Base-by-base conservation (phyloP, 1,140 invertebrate species). In the Ceratina calcarata region DNA sequence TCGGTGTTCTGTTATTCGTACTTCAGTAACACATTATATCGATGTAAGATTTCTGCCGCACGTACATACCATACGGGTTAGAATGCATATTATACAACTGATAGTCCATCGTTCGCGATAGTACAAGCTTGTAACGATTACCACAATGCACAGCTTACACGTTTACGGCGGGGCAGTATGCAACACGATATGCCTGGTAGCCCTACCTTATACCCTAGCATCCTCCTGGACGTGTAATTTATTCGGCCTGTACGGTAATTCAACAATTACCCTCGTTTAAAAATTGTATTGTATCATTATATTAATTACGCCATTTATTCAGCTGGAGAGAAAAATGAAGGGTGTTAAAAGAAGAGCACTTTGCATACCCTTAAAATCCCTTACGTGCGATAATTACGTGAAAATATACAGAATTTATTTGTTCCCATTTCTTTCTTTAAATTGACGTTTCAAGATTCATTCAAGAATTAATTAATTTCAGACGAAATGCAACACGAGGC, bases 281-380 rank as follows among this genome's bases (percentile, higher is more conserved):
- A 75, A 45, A 73, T 57, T 45, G 55, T 32, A 67, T 75, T 67
- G 57, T 12, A 62, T 67, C 32, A 24, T 75, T 75, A 67, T n/a
- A 58, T 58, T 67, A 75, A 75, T 57, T 45, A 32, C 51, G 15
- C 51, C 7, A 20, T 67, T 58, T 32, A 75, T 55, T 58, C 12
- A 10, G 10, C 10, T 53, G 2, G 16, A 0, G 8, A 18, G 45
- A 27, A n/a, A 45, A 55, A 45, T 20, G 62, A 58, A 27, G 0
- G 12, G 49, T 32, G 49, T 37, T 66, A 37, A 74, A 53, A 8
- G 22, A 4, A 16, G 15, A 6, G 13, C 18, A 53, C 27, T 66
- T 55, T 27, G 53, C n/a, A 6, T 22, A 24, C 27, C 13, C 12
- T 15, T 55, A 18, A 18, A 18, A 57, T 53, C 18, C 6, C 3